Conservation (phyloP, 2,113 vertebrate genomes). For the Suricata suricatta region DNA sequence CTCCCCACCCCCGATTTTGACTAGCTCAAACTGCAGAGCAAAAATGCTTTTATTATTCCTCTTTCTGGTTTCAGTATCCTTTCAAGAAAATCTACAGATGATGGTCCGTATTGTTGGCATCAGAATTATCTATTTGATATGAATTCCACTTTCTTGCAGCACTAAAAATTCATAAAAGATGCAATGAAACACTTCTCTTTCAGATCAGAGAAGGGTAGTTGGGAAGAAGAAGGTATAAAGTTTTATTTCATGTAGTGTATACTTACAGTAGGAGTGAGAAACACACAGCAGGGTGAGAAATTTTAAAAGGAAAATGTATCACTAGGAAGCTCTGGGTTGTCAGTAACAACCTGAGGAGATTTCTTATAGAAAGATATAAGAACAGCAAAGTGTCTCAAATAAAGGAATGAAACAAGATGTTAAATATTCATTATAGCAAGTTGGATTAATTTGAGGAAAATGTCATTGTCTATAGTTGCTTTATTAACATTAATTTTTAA, state of each 20-base stretch:
- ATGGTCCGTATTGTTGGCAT: background rate
- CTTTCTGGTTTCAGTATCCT: background rate
- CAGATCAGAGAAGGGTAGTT: constrained; percentile 38
- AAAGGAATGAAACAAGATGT: background rate
- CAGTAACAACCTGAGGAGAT: background rate
- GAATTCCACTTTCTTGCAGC: background rate
- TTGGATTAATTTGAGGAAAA: background rate
- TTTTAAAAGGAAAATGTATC: constrained; percentile 66
- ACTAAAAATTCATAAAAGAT: constrained; percentile 41
- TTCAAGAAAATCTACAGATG: background rate
- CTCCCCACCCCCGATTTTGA: background rate
- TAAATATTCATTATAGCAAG: constrained; percentile 44
- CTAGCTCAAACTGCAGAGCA: background rate
- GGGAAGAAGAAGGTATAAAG: background rate
- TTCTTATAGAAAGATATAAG: background rate
- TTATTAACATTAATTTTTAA: constrained; percentile 6
- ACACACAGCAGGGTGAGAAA: constrained; percentile 43
- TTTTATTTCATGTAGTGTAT: constrained; percentile 40
- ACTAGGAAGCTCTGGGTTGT: constrained; percentile 16
- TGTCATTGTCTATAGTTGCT: background rate
- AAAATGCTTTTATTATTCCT: background rate
- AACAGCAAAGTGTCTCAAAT: background rate
- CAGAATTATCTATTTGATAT: background rate
- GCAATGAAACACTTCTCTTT: constrained; percentile 10
- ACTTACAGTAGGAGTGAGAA: background rate